Base-by-base conservation (phyloP, 64 coral and sea anemone genomes). In the Pachyseris speciosa region DNA sequence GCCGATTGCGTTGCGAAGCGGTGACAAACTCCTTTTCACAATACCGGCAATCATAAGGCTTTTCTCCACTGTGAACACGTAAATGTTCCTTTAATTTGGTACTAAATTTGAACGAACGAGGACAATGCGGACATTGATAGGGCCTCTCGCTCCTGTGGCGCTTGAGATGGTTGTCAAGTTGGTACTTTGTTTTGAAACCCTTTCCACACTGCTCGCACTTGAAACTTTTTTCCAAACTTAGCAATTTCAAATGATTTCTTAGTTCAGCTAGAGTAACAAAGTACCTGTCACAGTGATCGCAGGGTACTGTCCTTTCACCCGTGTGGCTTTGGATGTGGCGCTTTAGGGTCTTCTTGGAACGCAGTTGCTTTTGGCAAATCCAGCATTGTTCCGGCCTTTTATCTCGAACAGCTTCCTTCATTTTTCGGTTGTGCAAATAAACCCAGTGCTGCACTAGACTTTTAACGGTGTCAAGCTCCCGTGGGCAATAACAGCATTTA, bases 201-300 rank as follows among this genome's bases (percentile, higher is more conserved):
- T 77, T 77, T 45, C 74, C 74, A 50, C 74, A 77, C 19, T 48
- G 74, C 20, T 77, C 74, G 49, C 74, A 77, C 40, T 77, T 77
- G 39, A 77, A 77, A 10, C 41, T 12, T 32, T 34, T 77, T 77
- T 77, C 74, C 27, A 45, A 2, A 48, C 27, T 29, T 1, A 49
- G 17, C 16, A 10, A 49, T 53, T 28, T 27, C 9, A 77, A 2
- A 49, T 77, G 42, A 4, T n/a, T 0, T 49, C 38, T 40, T 49
- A 12, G 74, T 4, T 77, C 24, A 12, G 11, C 4, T 49, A 26
- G 9, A 26, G 27, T 32, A 5, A n/a, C 49, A 47, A 77, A 77
- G 22, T 32, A 77, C 49, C n/a, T 77, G 74, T 53, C 74, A 77
- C 74, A 77, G 41, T 77, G 74, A 15, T 45, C n/a, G 32, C 43